Conservation (phyloP, 2,113 vertebrate genomes). For the Chrysochloris asiatica region DNA sequence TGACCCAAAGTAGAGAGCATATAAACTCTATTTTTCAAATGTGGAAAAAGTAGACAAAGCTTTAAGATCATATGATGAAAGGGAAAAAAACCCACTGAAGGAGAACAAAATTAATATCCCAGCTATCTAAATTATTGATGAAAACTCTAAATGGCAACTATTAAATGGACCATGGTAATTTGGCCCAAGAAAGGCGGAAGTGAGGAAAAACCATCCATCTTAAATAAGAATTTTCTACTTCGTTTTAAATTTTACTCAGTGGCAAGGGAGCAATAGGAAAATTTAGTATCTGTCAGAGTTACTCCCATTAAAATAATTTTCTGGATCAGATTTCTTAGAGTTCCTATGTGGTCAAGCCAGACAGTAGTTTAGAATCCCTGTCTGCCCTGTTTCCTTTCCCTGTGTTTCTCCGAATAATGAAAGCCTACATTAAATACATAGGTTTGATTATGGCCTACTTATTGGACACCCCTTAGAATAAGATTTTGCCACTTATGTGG, state of each 20-base stretch:
- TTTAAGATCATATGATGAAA: background rate
- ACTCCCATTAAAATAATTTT: background rate
- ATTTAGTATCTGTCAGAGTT: background rate
- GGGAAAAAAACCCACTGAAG: constrained; percentile 41
- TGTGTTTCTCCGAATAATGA: constrained; percentile 31
- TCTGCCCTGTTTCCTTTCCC: background rate
- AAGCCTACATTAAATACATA: background rate
- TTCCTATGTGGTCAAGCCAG: constrained; percentile 4
- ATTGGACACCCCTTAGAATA: no score
- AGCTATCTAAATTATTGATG: constrained; percentile 34
- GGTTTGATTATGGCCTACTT: background rate
- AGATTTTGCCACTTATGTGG: background rate
- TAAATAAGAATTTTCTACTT: constrained; percentile 34
- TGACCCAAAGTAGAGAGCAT: background rate
- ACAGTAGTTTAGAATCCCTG: background rate
- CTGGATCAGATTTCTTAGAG: background rate
- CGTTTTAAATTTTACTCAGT: constrained; percentile 38
- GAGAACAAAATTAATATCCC: constrained; percentile 49
- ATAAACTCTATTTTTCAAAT: constrained; percentile 26
- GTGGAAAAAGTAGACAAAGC: constrained; percentile 18
- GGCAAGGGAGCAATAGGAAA: constrained; percentile 5
- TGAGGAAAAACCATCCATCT: background rate
- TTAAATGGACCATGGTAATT: constrained; percentile 45
- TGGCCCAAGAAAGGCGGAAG: constrained; percentile 14
- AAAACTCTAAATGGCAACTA: constrained; percentile 36